Percentiles rank a stretch among this genome's conserved stretches.
phyloP scores from a whole-genome alignment of 2,113 vertebrate species.

The Anhinga anhinga region DNA sequence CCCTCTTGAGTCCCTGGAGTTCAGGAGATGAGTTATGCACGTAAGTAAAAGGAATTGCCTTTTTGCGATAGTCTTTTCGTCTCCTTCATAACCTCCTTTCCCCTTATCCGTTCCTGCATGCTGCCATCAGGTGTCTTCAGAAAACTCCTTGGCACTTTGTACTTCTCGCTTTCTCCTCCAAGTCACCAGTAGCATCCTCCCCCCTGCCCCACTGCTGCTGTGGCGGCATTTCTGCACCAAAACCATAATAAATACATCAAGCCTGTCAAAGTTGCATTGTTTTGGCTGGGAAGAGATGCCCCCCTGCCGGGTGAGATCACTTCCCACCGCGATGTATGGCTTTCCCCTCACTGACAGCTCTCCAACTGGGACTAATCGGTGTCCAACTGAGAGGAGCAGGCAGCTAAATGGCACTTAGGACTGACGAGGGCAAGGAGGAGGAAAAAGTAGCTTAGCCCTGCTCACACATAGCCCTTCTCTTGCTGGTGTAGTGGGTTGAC shows the following conservation, averaged over 20 bases:
- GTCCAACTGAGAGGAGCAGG: background rate
- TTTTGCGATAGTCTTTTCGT: background rate
- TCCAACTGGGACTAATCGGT: slow-evolving; percentile 22
- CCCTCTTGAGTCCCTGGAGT: background rate
- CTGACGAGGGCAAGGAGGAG: background rate
- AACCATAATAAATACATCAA: slow-evolving; percentile 28
- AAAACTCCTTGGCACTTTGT: background rate
- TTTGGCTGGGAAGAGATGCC: background rate
- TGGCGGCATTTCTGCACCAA: background rate
- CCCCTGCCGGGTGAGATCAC: background rate
- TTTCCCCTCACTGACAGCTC: background rate
- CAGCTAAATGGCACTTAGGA: background rate
- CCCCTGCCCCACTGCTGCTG: background rate
- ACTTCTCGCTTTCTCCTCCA: background rate
- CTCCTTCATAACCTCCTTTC: background rate
- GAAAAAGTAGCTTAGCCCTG: background rate
- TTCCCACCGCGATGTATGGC: slow-evolving; percentile 14
- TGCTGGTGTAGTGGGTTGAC: background rate
- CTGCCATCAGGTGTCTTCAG: background rate
- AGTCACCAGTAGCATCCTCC: background rate
- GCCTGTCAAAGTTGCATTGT: slow-evolving; percentile 41
- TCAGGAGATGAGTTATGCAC: background rate
- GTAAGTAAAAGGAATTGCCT: background rate
- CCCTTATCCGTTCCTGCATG: background rate
- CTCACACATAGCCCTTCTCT: background rate